Evolutionary conservation across 2,113 vertebrate species (phyloP), one percentile per base, ranked within the genome.

Genomic region (Laticauda colubrina): DNA sequence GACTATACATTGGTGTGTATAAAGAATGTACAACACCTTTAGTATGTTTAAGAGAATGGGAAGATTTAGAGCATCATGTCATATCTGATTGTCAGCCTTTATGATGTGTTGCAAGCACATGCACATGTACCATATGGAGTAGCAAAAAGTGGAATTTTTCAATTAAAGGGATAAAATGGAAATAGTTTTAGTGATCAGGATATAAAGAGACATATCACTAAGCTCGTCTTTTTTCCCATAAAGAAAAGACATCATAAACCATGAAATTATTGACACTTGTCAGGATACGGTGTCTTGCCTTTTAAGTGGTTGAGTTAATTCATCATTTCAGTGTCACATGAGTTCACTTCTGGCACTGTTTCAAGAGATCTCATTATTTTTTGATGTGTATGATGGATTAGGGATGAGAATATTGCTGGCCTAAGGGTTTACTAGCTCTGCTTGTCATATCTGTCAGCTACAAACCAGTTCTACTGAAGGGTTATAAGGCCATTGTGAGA

Each of bases 331-430:
- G 57, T 97, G 96, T 97, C 96, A 95, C 93, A 95, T 96, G 96
- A 96, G 94, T 95, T 97, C 95, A 96, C 94, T 96, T 87, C 86
- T 97, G 97, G 96, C 94, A 91, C 3, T 15, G 53, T 96, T 97
- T 96, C 97, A 97, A 96, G 93, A 96, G 94, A 96, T 96, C 97
- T 97, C 96, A 97, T 97, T 97, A 97, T 97, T 97, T 97, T 97
- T 97, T 97, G 95, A 97, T 96, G 96, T 94, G 95, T 96, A 14
- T 97, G 97, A 97, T 97, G 96, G 96, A 97, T 96, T 97, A 95
- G 96, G 97, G 94, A 97, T 96, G 95, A 96, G 95, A 95, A 96
- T 97, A 96, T 96, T 97, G 96, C 96, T 96, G 94, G 96, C 96
- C 96, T 96, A 96, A 95, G 95, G 95, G 95, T 96, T 94, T 45